These are phyloP conservation scores for Pionites leucogaster DNA, from an alignment of 2,113 vertebrate genomes.

Conservation along the genomic window DNA sequence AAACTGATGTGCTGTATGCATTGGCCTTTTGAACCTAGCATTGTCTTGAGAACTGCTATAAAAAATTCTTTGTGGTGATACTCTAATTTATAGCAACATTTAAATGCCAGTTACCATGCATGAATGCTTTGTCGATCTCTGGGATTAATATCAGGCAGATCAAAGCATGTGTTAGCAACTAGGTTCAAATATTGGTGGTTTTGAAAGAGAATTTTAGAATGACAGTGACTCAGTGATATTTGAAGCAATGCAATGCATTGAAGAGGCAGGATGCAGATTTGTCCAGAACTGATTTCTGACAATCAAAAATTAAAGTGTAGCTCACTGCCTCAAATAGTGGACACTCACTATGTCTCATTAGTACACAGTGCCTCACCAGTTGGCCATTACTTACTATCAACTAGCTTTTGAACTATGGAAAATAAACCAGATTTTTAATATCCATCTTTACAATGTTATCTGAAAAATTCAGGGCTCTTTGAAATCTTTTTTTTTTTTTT, in stretches of 20 bases:
- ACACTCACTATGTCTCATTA: background rate
- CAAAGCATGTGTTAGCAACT: background rate
- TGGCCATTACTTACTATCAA: background rate
- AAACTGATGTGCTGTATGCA: background rate
- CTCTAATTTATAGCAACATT: background rate
- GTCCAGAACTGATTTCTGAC: background rate
- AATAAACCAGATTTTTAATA: background rate
- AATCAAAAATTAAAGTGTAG: background rate
- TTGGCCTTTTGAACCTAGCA: background rate
- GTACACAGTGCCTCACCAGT: background rate
- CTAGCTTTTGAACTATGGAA: background rate
- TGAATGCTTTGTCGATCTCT: background rate
- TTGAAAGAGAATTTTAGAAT: background rate
- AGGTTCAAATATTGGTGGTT: background rate
- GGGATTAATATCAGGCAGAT: background rate
- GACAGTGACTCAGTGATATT: background rate
- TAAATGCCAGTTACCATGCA: background rate
- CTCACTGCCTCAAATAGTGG: background rate
- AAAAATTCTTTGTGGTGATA: background rate
- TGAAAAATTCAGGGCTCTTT: background rate
- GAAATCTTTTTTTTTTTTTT: background rate
- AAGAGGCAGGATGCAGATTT: background rate
- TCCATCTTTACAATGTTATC: background rate
- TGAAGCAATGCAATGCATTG: background rate
- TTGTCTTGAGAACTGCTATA: background rate